phyloP scores from a whole-genome alignment of 2,797 vertebrate genomes.

The Mareca strepera region DNA sequence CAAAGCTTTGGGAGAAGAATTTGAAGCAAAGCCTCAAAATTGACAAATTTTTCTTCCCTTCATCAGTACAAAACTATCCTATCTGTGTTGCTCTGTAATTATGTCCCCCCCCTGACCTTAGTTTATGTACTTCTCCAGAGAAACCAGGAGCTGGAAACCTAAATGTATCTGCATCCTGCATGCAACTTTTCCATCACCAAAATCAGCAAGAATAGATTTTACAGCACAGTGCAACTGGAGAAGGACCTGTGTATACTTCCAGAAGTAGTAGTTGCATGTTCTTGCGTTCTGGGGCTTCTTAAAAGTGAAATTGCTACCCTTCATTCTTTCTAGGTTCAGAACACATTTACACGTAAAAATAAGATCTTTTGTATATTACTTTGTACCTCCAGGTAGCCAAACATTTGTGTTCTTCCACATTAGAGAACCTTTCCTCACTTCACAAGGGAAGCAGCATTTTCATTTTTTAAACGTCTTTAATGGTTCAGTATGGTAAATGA shows the following conservation, averaged over 20 bases:
- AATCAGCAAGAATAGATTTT: background rate
- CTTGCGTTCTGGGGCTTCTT: background rate
- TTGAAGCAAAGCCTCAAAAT: background rate
- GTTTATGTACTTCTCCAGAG: background rate
- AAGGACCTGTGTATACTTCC: background rate
- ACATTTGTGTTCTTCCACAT: background rate
- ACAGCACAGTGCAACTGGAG: background rate
- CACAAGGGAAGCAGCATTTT: background rate
- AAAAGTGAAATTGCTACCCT: background rate
- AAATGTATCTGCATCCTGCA: background rate
- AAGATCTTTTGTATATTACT: background rate
- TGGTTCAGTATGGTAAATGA: background rate
- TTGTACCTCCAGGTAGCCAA: background rate
- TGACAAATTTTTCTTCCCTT: background rate
- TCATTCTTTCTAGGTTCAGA: background rate
- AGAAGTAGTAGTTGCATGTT: background rate
- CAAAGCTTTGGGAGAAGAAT: background rate
- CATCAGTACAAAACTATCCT: background rate
- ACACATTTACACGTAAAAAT: background rate
- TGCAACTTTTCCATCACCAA: background rate
- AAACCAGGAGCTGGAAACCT: background rate
- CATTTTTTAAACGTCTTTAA: background rate
- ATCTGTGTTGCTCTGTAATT: background rate
- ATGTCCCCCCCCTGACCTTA: background rate
- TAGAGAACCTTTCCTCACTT: background rate